Conservation (phyloP, 2,113 vertebrate genomes). For the Siniperca chuatsi region DNA sequence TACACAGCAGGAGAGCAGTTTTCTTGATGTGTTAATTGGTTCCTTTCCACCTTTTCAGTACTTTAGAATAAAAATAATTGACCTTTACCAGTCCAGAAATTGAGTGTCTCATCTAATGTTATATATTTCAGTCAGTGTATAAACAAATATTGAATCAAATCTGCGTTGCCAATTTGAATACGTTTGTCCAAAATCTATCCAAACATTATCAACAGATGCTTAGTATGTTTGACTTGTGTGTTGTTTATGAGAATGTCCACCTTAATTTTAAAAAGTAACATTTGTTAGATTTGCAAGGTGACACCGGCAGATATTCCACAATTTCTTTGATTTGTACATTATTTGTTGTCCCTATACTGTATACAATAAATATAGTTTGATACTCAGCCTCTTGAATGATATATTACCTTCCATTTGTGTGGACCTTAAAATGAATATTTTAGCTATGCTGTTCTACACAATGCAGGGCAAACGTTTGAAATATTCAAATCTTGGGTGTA, state of each 20-base stretch:
- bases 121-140: conserved; percentile 44
- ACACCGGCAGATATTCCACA: conserved; percentile 25
- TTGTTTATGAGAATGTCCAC: conserved; percentile 25
- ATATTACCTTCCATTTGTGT: conserved; percentile 9
- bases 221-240: conserved; percentile 35
- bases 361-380: conserved; percentile 87
- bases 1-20: neutral
- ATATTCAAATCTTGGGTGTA: neutral
- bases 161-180: conserved; percentile 52
- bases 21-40: conserved; percentile 15
- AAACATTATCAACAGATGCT: conserved; percentile 19
- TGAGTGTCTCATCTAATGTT: conserved; percentile 17
- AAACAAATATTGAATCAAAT: conserved; percentile 24
- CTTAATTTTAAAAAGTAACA: conserved; percentile 28
- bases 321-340: conserved; percentile 64
- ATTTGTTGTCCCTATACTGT: conserved; percentile 83
- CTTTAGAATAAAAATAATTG: conserved; percentile 9
- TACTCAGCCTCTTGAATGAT: conserved; percentile 70
- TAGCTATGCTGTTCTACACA: neutral
- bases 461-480: neutral
- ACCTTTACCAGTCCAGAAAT: conserved; percentile 7
- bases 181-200: conserved; percentile 45
- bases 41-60: conserved; percentile 22
- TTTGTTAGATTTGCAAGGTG: conserved; percentile 41
- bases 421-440: neutral